Base-by-base conservation (phyloP, 2,888 invertebrate genomes). In the Aphelenchoides bicaudatus region DNA sequence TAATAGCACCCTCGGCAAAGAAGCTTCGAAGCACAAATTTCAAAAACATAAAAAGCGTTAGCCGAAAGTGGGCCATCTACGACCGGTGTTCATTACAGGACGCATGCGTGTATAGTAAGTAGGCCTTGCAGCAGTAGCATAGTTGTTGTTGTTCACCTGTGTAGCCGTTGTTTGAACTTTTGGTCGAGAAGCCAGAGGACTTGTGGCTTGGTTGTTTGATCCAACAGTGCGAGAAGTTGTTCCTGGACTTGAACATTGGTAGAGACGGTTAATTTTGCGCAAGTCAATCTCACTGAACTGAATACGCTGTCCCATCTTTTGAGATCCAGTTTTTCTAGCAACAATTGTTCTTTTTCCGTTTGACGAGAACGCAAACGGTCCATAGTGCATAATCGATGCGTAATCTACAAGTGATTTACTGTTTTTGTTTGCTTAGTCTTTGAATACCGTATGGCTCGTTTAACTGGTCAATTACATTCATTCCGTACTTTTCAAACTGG, bases 281-380 rank as follows among this genome's bases (percentile, higher is more conserved):
- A 81, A 72, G 64, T 82, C 82, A n/a, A 67, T 67, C 1, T 70
- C 71, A 29, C 80, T 80, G 38, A 82, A 78, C 21, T 73, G 68
- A 6, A 72, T 68, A 39, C 82, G 64, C 67, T 82, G 82, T 2
- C 82, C 82, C 68, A 81, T 81, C 43, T 68, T 47, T 19, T 70
- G 67, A 2, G 77, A 76, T 30, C 79, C 79, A 27, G 59, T 39
- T 66, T 75, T 55, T 38, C 66, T 73, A 0, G 81, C 75, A 19
- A 76, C 67, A 47, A 81, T 78, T 8, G 81, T 82, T 59, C 70
- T 68, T 47, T 66, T 59, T 16, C 70, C 70, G 31, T 71, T 71
- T 5, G 61, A 48, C 8, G 55, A 55, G 59, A 74, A 74, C 68
- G 71, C 71, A 60, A 80, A 78, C 10, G 71, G 71, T 38, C 81